Evolutionary conservation across 2,797 vertebrate species (phyloP).

Genomic region (Myotis planiceps): DNA sequence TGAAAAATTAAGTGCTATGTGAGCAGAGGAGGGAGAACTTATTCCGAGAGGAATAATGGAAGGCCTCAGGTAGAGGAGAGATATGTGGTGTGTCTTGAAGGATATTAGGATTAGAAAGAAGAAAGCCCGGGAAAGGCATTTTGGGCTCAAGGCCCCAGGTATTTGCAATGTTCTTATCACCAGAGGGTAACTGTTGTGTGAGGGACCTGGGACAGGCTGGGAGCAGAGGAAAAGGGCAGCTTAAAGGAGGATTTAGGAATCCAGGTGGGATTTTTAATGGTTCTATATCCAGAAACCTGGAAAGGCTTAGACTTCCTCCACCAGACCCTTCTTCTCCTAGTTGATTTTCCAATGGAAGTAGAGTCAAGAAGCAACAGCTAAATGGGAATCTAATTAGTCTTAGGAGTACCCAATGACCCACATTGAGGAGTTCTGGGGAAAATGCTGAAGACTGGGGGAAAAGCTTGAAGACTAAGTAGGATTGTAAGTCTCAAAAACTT

Average conservation of each 20-base stretch:
- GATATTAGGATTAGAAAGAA: neutral
- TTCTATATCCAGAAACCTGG: neutral
- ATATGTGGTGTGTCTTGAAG: neutral
- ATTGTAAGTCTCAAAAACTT: neutral
- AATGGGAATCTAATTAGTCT: neutral
- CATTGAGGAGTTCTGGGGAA: neutral
- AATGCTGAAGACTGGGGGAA: neutral
- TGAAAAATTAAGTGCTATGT: conserved; percentile 17
- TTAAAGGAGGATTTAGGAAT: neutral
- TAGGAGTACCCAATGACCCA: neutral
- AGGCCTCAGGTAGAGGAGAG: neutral
- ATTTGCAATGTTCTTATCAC: neutral
- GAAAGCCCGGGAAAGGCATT: neutral
- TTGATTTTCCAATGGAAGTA: neutral
- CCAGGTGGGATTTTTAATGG: neutral
- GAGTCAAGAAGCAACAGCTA: neutral
- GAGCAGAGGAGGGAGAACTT: neutral
- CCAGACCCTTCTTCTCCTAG: neutral
- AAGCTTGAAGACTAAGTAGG: neutral
- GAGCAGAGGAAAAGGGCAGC: neutral
- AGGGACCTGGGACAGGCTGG: neutral
- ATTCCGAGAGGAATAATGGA: neutral
- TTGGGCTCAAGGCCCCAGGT: neutral
- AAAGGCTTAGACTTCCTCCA: neutral
- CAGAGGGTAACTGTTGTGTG: neutral